phyloP scores from a whole-genome alignment of 1,140 invertebrate species.

The Lanistes nyassanus region DNA sequence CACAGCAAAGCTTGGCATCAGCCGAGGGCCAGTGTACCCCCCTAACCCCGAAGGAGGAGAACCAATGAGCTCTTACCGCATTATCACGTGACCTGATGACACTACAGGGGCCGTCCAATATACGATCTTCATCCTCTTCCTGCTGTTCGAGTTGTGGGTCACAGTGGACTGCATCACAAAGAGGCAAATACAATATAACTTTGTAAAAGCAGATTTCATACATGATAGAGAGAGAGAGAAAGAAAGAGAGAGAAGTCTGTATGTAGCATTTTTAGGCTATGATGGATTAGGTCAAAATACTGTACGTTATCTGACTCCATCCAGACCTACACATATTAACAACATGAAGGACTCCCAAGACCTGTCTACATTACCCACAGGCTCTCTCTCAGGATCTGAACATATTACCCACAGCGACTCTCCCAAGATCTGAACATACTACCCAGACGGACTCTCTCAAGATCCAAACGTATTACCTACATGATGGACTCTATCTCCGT shows the following conservation, averaged over 20 bases:
- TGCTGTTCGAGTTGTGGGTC: slow-evolving; percentile 19
- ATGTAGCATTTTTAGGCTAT: too few relatives aligned
- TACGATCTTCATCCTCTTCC: slow-evolving; percentile 19
- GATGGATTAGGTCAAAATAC: too few relatives aligned
- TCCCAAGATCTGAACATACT: too few relatives aligned
- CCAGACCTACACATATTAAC: background rate
- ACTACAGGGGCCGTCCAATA: slow-evolving; percentile 35
- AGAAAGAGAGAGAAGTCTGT: background rate
- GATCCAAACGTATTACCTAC: background rate
- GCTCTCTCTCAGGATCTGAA: background rate
- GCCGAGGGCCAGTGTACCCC: background rate
- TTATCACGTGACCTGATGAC: slow-evolving; percentile 30
- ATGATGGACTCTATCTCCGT: background rate
- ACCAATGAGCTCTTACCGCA: slow-evolving; percentile 13
- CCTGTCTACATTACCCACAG: background rate
- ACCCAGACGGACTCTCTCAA: too few relatives aligned
- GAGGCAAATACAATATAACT: too few relatives aligned
- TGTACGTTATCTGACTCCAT: too few relatives aligned
- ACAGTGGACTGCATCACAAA: slow-evolving; percentile 25
- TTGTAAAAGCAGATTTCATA: too few relatives aligned
- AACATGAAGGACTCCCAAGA: background rate
- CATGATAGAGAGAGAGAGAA: background rate
- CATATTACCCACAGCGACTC: too few relatives aligned
- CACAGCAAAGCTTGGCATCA: too few relatives aligned
- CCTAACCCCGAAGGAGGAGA: too few relatives aligned